A percentile compares a stretch with the other conserved stretches of the same genome.
Evolutionary conservation across 2,888 invertebrate species (phyloP).

Genomic region (Hemaris fuciformis): DNA sequence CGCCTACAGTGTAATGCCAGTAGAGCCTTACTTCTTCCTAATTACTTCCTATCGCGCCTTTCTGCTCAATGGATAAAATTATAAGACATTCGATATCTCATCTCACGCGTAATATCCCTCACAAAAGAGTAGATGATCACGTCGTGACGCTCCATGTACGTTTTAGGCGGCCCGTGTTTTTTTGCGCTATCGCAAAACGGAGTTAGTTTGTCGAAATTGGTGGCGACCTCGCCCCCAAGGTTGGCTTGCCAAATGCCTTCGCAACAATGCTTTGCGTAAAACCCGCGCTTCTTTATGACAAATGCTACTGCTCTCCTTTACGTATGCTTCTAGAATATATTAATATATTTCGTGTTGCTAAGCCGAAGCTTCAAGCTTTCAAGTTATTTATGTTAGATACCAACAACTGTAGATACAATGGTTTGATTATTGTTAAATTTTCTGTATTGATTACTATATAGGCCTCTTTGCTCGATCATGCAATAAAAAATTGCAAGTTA

Average conservation of each 20-base stretch:
- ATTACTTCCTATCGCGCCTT: no score
- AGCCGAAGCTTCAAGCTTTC: no score
- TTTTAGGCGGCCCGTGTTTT: neutral
- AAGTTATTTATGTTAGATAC: no score
- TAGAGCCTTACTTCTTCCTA: no score
- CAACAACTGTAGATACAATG: no score
- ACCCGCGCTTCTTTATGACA: neutral
- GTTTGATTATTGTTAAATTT: no score
- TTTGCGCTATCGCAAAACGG: conserved; percentile 1
- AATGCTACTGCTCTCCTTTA: neutral
- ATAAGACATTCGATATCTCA: no score
- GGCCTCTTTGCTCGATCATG: no score
- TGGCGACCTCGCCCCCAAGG: conserved; percentile 13
- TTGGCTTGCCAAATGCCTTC: conserved; percentile 10
- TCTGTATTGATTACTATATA: no score
- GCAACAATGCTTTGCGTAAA: conserved; percentile 14
- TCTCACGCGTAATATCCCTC: no score
- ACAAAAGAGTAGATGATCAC: neutral
- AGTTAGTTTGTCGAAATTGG: conserved; percentile 4
- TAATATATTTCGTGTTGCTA: neutral
- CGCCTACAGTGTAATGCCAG: no score
- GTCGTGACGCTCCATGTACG: neutral
- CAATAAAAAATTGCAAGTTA: neutral
- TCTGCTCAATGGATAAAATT: no score
- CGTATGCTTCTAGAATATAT: neutral